A percentile compares a stretch with the other conserved stretches of the same genome.
These are phyloP conservation scores for Rattus norvegicus DNA, from an alignment of 2,113 vertebrate species.

Conservation along the genomic window GRCr8 NC_086033.1:107305001-107305500, in stretches of 20 bases:
- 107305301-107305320: neutral
- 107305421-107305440: neutral
- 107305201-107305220: neutral
- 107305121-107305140: neutral
- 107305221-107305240: neutral
- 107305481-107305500: neutral
- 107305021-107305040: neutral
- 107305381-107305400: neutral
- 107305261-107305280: neutral
- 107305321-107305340: no score
- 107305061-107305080: neutral
- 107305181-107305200: neutral
- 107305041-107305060: neutral
- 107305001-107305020: neutral
- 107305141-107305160: neutral
- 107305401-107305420: neutral
- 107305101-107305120: neutral
- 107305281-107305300: neutral
- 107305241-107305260: neutral
- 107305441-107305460: neutral
- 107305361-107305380: neutral
- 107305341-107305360: neutral
- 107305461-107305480: neutral
- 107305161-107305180: neutral
- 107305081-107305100: neutral